Evolutionary conservation across 2,113 vertebrate species (phyloP).

Genomic region (Hippocampus zosterae): DNA sequence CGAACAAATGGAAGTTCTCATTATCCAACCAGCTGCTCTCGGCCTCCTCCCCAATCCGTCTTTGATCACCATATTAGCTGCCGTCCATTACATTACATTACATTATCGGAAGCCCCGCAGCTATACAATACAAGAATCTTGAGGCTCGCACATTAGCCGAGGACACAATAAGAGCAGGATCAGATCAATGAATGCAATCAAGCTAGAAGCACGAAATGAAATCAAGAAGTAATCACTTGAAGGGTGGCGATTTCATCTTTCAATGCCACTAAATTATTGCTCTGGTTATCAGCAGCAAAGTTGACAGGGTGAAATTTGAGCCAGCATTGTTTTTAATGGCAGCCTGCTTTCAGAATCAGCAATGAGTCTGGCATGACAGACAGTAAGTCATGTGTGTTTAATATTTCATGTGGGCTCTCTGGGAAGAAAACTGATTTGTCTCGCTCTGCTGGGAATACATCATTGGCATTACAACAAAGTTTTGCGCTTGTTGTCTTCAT

Average conservation of each 20-base stretch:
- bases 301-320: neutral
- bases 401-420: slow-evolving; percentile 35
- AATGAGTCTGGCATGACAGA: slow-evolving; percentile 19
- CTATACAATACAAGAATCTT: neutral
- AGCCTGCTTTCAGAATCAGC: slow-evolving; percentile 13
- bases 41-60: slow-evolving; percentile 43
- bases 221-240: slow-evolving; percentile 8
- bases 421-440: slow-evolving; percentile 34
- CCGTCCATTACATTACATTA: slow-evolving; percentile 20
- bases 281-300: neutral
- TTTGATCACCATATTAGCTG: slow-evolving; percentile 33
- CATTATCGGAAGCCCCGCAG: neutral
- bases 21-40: slow-evolving; percentile 48
- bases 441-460: slow-evolving; percentile 8
- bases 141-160: neutral
- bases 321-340: slow-evolving; percentile 18
- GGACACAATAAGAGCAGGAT: neutral
- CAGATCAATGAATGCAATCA: neutral
- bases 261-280: neutral
- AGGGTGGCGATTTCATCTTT: neutral
- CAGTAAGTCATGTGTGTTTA: slow-evolving; percentile 41
- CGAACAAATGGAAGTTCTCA: slow-evolving; percentile 47
- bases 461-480: slow-evolving; percentile 2
- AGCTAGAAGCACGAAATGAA: neutral
- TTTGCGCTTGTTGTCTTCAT: slow-evolving; percentile 28